phyloP scores from a whole-genome alignment of 2,888 invertebrate genomes.

The Ischnura elegans region DNA sequence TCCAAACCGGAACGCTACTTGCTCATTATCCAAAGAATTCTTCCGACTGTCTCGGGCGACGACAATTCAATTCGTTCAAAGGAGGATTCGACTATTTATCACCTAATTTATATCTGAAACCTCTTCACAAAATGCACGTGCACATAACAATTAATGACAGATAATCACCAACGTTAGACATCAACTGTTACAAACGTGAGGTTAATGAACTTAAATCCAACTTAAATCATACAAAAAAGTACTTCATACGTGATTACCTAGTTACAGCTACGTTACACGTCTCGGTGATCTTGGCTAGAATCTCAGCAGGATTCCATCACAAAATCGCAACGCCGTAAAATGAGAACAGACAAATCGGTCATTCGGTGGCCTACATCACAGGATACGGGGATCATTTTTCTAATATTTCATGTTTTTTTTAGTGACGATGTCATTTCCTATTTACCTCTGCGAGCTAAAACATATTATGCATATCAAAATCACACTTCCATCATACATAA shows the following conservation, averaged over 20 bases:
- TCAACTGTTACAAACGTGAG: not conserved
- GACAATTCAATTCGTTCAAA: not conserved
- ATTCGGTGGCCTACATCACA: not conserved
- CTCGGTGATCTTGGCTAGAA: not conserved
- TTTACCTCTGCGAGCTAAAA: too few species aligned
- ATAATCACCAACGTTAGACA: not conserved
- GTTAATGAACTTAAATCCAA: not conserved
- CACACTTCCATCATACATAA: too few species aligned
- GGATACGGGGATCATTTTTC: not conserved
- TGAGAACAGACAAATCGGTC: not conserved
- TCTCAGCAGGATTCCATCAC: not conserved
- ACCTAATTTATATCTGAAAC: not conserved
- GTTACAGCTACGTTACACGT: not conserved
- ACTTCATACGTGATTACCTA: not conserved
- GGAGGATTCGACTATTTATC: not conserved
- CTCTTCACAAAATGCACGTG: not conserved
- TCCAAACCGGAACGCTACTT: conserved; percentile 60
- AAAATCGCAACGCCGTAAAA: not conserved
- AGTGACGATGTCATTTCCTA: too few species aligned
- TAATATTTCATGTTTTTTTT: too few species aligned
- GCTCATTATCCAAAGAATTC: conserved; percentile 53
- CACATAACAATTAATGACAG: not conserved
- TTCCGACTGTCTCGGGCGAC: conserved; percentile 30
- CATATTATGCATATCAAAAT: too few species aligned
- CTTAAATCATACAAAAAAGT: not conserved